A percentile compares a stretch with the other conserved stretches of the same genome.
Conservation (phyloP, 1,140 invertebrate genomes). For the Dendrolimus punctatus region DNA sequence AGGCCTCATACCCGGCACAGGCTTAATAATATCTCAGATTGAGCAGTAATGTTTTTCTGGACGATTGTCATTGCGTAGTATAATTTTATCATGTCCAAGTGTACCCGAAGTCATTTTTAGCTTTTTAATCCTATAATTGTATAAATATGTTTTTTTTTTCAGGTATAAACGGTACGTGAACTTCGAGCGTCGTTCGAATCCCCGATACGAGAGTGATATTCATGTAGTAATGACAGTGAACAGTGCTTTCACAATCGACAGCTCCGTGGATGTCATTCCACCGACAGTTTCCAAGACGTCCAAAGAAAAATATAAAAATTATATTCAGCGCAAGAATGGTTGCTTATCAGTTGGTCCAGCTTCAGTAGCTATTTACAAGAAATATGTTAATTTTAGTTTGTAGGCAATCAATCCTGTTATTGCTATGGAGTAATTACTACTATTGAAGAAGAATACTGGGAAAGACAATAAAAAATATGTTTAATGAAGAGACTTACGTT, state of each 20-base stretch:
- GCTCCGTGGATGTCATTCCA: conserved; percentile 70
- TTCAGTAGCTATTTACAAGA: conserved; percentile 47
- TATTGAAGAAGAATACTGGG: no score
- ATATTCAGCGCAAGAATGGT: conserved; percentile 67
- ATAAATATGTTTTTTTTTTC: conserved; percentile 72
- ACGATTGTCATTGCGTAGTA: no score
- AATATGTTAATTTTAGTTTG: conserved; percentile 53
- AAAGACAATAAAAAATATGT: no score
- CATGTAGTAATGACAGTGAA: conserved; percentile 68
- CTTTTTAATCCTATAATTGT: conserved; percentile 56
- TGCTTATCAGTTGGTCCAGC: conserved; percentile 25
- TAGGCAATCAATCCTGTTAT: conserved; percentile 8
- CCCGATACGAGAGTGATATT: conserved; percentile 63
- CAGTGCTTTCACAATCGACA: conserved; percentile 73
- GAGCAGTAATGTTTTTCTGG: no score
- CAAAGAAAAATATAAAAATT: conserved; percentile 79
- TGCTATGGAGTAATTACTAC: neutral
- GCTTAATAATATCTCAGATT: no score
- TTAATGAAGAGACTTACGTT: no score
- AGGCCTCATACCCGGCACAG: no score
- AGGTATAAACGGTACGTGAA: conserved; percentile 85
- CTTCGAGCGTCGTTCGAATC: conserved; percentile 71
- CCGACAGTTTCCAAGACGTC: conserved; percentile 76
- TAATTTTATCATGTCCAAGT: no score
- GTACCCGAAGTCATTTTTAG: no score